phyloP scores from a whole-genome alignment of 2,797 vertebrate genomes.

The Malurus leucopterus region DNA sequence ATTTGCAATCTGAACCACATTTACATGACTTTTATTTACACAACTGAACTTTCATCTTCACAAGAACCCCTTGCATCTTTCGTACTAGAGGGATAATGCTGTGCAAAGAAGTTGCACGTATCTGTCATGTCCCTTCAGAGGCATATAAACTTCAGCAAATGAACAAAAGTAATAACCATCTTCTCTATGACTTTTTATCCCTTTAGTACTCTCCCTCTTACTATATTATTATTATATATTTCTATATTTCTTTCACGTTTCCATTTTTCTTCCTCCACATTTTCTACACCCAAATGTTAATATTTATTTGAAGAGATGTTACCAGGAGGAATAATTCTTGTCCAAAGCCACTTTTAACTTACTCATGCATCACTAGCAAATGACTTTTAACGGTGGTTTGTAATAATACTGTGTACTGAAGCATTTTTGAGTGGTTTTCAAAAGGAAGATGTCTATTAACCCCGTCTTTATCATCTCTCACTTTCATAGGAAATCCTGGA shows the following conservation, averaged over 20 bases:
- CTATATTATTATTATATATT: neutral
- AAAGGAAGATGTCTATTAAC: neutral
- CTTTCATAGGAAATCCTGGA: neutral
- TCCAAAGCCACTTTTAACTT: neutral
- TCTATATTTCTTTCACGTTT: neutral
- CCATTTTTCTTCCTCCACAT: neutral
- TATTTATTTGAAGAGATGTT: neutral
- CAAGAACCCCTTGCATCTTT: neutral
- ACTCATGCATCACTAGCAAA: neutral
- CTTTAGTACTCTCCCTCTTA: neutral
- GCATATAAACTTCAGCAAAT: neutral
- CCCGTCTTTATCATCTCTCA: neutral
- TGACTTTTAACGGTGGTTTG: neutral
- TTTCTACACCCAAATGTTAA: neutral
- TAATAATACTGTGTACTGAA: neutral
- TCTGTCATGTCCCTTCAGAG: neutral
- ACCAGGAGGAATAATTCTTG: neutral
- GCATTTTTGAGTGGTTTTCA: neutral
- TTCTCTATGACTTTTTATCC: neutral
- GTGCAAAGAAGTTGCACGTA: neutral
- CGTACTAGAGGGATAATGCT: neutral
- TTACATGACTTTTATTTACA: neutral
- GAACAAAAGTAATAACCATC: neutral
- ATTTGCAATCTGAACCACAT: neutral
- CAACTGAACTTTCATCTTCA: neutral